phyloP scores from a whole-genome alignment of 2,113 vertebrate species.

The Semnornis frantzii region DNA sequence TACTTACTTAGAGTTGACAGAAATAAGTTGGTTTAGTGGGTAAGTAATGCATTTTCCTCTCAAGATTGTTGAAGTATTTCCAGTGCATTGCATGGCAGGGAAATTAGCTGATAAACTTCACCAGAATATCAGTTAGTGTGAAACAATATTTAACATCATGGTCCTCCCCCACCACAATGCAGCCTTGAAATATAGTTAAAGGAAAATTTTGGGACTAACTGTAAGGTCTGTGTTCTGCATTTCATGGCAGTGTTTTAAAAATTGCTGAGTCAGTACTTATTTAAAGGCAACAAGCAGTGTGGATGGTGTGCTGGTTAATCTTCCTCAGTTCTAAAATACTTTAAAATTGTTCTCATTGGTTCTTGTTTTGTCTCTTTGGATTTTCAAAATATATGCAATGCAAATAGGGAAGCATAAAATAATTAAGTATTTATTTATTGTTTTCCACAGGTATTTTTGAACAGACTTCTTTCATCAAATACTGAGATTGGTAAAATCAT shows the following conservation, averaged over 20 bases:
- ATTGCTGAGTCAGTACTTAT: background rate
- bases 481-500: constrained; percentile 68
- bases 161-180: fast-evolving
- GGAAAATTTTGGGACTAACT: background rate
- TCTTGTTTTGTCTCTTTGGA: background rate
- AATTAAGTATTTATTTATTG: background rate
- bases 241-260: background rate
- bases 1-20: background rate
- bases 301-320: background rate
- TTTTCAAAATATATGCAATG: background rate
- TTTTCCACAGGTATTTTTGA: constrained; percentile 56
- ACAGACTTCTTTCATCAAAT: background rate
- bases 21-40: background rate
- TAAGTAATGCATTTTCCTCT: background rate
- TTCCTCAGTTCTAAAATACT: background rate
- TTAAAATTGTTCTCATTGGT: background rate
- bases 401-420: background rate
- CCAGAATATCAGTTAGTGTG: too few relatives aligned
- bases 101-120: background rate
- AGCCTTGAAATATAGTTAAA: background rate
- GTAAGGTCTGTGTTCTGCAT: background rate
- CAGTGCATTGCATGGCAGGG: fast-evolving
- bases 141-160: background rate
- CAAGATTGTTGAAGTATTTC: background rate
- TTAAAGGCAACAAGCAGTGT: background rate